These are phyloP conservation scores for Leptarthrus brevirostris DNA, from an alignment of 2,888 invertebrate genomes.

Conservation along the genomic window DNA sequence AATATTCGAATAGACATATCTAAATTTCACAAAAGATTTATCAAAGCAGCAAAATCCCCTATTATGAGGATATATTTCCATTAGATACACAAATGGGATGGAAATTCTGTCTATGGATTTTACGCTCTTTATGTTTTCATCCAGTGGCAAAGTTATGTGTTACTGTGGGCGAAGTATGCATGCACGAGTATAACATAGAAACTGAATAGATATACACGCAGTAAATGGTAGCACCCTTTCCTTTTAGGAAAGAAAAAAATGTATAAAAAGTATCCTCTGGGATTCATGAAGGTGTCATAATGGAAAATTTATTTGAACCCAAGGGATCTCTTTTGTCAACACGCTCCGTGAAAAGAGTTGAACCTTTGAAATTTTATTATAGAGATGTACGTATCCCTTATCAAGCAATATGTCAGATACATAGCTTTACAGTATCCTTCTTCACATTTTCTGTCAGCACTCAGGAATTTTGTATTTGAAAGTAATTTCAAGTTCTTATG, in stretches of 20 bases:
- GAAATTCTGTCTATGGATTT: conserved; percentile 37
- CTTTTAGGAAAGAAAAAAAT: neutral
- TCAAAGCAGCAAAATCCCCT: conserved; percentile 20
- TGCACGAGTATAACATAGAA: neutral
- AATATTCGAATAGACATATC: conserved; percentile 21
- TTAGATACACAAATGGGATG: conserved; percentile 38
- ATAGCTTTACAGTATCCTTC: neutral
- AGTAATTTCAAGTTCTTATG: too few species aligned
- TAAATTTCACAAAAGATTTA: conserved; percentile 36
- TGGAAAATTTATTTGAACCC: conserved; percentile 43
- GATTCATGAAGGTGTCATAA: conserved; percentile 41
- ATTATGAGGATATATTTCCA: conserved; percentile 20
- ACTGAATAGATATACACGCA: neutral
- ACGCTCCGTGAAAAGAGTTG: conserved; percentile 28
- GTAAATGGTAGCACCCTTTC: neutral
- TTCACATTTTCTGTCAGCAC: conserved; percentile 1
- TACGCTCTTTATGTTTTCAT: conserved; percentile 37
- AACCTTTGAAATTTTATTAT: conserved; percentile 40
- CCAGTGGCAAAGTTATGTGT: neutral
- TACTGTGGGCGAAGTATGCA: too few species aligned
- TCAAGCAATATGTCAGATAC: conserved; percentile 38
- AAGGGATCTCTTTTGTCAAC: conserved; percentile 33
- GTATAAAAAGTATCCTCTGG: neutral
- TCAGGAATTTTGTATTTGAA: too few species aligned
- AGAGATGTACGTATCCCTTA: conserved; percentile 22